phyloP scores from a whole-genome alignment of 2,888 invertebrate genomes.

The Antheraea yamamai region DNA sequence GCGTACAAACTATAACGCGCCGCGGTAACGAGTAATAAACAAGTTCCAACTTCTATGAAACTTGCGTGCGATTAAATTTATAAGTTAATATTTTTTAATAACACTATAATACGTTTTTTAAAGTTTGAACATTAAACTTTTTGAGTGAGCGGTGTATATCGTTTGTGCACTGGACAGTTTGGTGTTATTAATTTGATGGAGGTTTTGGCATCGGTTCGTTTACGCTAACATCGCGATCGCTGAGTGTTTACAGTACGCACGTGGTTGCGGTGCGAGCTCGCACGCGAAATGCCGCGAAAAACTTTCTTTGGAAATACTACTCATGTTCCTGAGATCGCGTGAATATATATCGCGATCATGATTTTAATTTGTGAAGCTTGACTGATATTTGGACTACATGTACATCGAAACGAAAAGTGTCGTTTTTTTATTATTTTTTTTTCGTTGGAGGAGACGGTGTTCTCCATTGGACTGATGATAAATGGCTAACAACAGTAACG shows the following conservation, averaged over 20 bases:
- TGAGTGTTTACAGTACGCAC: constrained; percentile 75
- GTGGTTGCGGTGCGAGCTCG: constrained; percentile 66
- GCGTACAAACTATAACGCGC: constrained; percentile 56
- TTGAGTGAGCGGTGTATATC: constrained; percentile 41
- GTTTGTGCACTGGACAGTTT: constrained; percentile 31
- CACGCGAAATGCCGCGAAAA: constrained; percentile 78
- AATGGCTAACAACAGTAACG: constrained; percentile 81
- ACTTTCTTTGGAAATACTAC: constrained; percentile 73
- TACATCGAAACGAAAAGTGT: constrained; percentile 66
- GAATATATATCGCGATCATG: constrained; percentile 61
- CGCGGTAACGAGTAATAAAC: constrained; percentile 57
- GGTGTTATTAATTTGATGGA: constrained; percentile 11
- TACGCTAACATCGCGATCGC: constrained; percentile 33
- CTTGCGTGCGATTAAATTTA: background rate
- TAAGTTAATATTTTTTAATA: background rate
- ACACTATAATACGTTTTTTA: constrained; percentile 36
- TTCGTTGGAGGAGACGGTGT: constrained; percentile 79
- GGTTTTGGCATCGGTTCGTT: background rate
- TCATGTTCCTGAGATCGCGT: constrained; percentile 48
- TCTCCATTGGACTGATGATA: constrained; percentile 75
- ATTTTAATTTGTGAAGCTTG: constrained; percentile 71
- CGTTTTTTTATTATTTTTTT: constrained; percentile 77
- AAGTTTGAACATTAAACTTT: constrained; percentile 41
- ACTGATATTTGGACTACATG: constrained; percentile 70
- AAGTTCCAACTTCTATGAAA: constrained; percentile 63